Conservation (phyloP, 2,888 invertebrate genomes). For the Phlogophora meticulosa region DNA sequence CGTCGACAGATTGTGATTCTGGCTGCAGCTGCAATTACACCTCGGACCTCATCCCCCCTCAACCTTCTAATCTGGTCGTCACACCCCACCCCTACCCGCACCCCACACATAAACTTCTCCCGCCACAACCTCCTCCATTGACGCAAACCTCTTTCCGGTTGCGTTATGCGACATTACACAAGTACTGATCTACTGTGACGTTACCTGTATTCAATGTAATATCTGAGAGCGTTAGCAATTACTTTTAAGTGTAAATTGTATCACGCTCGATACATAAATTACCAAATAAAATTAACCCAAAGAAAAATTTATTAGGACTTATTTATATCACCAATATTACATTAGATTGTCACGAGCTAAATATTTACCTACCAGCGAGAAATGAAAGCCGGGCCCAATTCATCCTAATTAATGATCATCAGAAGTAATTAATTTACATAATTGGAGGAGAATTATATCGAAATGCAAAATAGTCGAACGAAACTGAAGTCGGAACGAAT, state of each 20-base stretch:
- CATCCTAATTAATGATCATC: constrained; percentile 77
- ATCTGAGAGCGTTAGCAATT: not conserved
- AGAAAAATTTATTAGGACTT: constrained; percentile 6
- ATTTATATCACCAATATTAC: constrained; percentile 27
- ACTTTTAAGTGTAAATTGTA: not conserved
- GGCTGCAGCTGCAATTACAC: constrained; percentile 63
- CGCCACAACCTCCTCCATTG: constrained; percentile 1
- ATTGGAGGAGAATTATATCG: constrained; percentile 77
- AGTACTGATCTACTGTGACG: constrained; percentile 10
- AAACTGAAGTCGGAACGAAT: constrained; percentile 72
- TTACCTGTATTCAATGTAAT: not conserved
- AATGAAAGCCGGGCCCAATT: constrained; percentile 65
- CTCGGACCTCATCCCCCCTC: not conserved
- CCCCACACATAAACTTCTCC: not conserved
- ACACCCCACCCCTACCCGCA: not conserved
- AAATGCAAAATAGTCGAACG: constrained; percentile 77
- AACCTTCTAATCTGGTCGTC: not conserved
- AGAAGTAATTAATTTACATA: constrained; percentile 82
- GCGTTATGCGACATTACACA: constrained; percentile 23
- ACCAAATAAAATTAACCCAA: not conserved
- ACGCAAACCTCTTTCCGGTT: constrained; percentile 24
- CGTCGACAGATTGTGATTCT: constrained; percentile 53
- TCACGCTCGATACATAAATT: not conserved
- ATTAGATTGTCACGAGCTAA: constrained; percentile 25
- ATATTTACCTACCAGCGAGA: constrained; percentile 41